phyloP scores from a whole-genome alignment of 2,113 vertebrate genomes.

The Mus musculus region DNA sequence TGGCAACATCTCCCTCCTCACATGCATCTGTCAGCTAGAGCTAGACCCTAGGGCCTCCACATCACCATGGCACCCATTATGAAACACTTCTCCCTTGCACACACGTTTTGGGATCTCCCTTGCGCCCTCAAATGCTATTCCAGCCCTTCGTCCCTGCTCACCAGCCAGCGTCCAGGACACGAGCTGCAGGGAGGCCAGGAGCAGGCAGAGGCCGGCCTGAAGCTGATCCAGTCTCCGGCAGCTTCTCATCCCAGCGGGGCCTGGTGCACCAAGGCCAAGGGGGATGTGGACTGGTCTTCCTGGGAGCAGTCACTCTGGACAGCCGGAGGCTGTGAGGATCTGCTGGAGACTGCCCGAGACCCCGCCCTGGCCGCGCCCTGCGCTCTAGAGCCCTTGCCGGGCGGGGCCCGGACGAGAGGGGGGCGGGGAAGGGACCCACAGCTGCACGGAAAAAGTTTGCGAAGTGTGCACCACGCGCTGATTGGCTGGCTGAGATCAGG shows the following conservation, averaged over 20 bases:
- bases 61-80: background rate
- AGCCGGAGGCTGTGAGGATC: background rate
- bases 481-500: conserved; percentile 54
- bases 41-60: background rate
- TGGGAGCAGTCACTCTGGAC: conserved; percentile 34
- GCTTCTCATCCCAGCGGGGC: conserved; percentile 52
- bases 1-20: background rate
- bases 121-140: background rate
- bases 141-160: conserved; percentile 53
- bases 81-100: background rate
- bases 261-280: background rate
- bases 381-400: background rate
- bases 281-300: background rate
- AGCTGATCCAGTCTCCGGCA: conserved; percentile 19
- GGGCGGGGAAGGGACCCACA: background rate
- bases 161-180: conserved; percentile 63
- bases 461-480: background rate
- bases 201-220: conserved; percentile 61
- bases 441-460: conserved; percentile 68
- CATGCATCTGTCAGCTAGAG: background rate
- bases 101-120: background rate
- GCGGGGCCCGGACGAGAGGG: background rate
- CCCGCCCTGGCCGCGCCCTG: conserved; percentile 77
- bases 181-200: conserved; percentile 65
- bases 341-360: conserved; percentile 51